Conservation (phyloP, 2,797 vertebrate species). For the Schizopygopsis pylzovi region DNA sequence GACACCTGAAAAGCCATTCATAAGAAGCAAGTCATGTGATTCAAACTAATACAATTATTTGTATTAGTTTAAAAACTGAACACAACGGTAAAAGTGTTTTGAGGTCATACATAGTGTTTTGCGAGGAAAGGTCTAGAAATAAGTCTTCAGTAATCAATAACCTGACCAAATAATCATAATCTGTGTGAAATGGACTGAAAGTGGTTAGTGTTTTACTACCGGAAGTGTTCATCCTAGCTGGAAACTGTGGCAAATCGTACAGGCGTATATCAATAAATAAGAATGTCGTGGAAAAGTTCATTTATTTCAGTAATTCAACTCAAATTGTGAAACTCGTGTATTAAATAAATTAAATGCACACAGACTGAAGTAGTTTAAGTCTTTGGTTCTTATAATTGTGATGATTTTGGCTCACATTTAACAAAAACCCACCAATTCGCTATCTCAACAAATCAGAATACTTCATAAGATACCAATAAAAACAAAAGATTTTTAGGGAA, state of each 20-base stretch:
- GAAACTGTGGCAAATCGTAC: not conserved
- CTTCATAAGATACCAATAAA: no score
- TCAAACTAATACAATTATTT: not conserved
- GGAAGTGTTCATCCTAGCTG: not conserved
- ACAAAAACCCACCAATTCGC: no score
- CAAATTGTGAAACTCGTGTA: no score
- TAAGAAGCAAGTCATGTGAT: not conserved
- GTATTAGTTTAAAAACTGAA: not conserved
- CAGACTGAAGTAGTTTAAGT: no score
- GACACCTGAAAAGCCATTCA: not conserved
- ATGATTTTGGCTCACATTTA: no score
- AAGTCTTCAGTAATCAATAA: not conserved
- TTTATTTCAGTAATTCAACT: no score
- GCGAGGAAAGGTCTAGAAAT: not conserved
- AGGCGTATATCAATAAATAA: no score
- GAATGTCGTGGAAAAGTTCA: no score
- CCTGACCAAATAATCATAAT: not conserved
- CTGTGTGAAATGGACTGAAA: not conserved
- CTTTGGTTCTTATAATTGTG: no score
- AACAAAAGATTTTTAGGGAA: no score
- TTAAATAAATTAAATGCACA: no score
- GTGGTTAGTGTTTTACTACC: not conserved
- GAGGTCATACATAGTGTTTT: not conserved
- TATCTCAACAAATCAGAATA: no score
- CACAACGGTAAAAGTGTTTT: not conserved